Base-by-base conservation (phyloP, 37 sponge, comb jelly and placozoan genomes). In the Crambe crambe region DNA sequence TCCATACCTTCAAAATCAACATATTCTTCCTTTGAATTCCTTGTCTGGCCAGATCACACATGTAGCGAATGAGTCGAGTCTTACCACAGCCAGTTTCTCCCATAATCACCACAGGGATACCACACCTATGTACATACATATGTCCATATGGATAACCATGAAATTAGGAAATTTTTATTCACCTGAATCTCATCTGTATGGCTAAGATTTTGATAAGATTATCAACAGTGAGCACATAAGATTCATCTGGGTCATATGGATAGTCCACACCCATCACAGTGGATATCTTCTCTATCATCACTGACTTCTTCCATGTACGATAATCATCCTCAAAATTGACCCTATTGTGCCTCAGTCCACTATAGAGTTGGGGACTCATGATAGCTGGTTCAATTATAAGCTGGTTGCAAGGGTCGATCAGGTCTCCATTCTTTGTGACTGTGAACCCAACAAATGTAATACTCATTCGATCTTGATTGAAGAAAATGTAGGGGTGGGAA, bases 31-130 rank as follows among this genome's bases (percentile, higher is more conserved):
- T n/a, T n/a, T n/a, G n/a, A n/a, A n/a, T n/a, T n/a, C n/a, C n/a
- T n/a, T n/a, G n/a, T n/a, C n/a, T n/a, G n/a, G n/a, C n/a, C n/a
- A n/a, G n/a, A n/a, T n/a, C n/a, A n/a, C n/a, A n/a, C n/a, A n/a
- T n/a, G n/a, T n/a, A n/a, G n/a, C n/a, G n/a, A n/a, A n/a, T n/a
- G n/a, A n/a, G n/a, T 35, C 95, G 70, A 0, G 98, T 97, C 75
- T 97, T 97, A 2, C 98, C 98, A 88, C 98, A 97, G 35, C 98
- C 98, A 39, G 98, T 97, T 62, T 97, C 98, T 30, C 98, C 98
- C 98, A 97, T 97, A 22, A 97, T n/a, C n/a, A n/a, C n/a, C n/a
- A n/a, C n/a, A n/a, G n/a, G n/a, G n/a, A n/a, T n/a, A n/a, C n/a
- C n/a, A 85, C 20, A 97, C 91, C 4, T 94, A 95, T 47, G 97